Percentiles rank a stretch among this genome's conserved stretches.
Conservation (phyloP, 1,140 invertebrate genomes). For the Myzus persicae region DNA sequence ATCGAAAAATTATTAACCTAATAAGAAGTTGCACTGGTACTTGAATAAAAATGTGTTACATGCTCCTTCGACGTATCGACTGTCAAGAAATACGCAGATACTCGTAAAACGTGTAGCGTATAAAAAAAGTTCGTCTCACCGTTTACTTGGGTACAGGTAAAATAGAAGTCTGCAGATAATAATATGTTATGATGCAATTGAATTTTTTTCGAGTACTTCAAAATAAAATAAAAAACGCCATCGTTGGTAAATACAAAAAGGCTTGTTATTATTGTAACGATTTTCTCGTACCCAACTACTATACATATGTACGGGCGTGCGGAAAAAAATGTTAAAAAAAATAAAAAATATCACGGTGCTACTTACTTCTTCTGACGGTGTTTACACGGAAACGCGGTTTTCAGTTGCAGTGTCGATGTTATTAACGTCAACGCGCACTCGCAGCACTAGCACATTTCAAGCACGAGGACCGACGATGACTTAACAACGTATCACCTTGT, state of each 20-base stretch:
- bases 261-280: neutral
- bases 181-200: neutral
- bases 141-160: neutral
- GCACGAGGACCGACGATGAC: conserved; percentile 52
- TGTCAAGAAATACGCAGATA: neutral
- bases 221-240: neutral
- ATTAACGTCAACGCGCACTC: conserved; percentile 31
- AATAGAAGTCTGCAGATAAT: neutral
- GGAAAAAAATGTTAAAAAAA: neutral
- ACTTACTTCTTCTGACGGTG: conserved; percentile 4
- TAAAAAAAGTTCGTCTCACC: neutral
- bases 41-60: neutral
- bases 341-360: neutral
- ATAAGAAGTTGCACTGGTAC: neutral
- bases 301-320: neutral
- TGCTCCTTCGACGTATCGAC: neutral
- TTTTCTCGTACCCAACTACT: neutral
- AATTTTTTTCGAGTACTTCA: neutral
- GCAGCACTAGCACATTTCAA: conserved; percentile 56
- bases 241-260: neutral
- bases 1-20: neutral
- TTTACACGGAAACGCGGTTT: conserved; percentile 14
- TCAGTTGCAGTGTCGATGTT: conserved; percentile 8
- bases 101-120: neutral
- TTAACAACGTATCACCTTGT: conserved; percentile 36